Conservation (phyloP, 1,140 invertebrate species). For the Philopotamus ludificatus region DNA sequence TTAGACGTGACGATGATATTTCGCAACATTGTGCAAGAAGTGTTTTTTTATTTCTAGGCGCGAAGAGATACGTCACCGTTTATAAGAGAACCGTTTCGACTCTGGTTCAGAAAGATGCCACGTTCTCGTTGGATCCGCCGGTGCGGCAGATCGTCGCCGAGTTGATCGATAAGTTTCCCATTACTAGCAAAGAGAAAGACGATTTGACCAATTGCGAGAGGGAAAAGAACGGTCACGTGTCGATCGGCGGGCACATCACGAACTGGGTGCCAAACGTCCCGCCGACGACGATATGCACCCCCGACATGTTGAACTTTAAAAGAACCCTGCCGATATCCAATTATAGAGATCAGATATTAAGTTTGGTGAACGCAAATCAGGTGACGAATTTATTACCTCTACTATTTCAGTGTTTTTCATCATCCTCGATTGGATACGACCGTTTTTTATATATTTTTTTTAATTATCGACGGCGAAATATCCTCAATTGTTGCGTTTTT, state of each 20-base stretch:
- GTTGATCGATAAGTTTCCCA: conserved; percentile 65
- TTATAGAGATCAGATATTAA: conserved; percentile 50
- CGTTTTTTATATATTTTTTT: too few species aligned
- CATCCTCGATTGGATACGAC: too few species aligned
- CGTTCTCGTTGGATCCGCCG: conserved; percentile 63
- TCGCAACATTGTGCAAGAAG: too few species aligned
- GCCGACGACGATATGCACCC: conserved; percentile 50
- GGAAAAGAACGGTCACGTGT: conserved; percentile 50
- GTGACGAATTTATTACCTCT: too few species aligned
- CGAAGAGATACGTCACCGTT: conserved; percentile 69
- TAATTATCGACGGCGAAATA: too few species aligned
- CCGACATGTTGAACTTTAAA: conserved; percentile 51
- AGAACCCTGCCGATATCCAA: conserved; percentile 52
- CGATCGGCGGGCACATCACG: conserved; percentile 47
- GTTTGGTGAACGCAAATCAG: conserved; percentile 51
- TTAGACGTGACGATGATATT: too few species aligned
- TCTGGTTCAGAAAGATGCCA: conserved; percentile 69
- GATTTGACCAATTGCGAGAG: conserved; percentile 50
- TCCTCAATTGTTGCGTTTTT: too few species aligned
- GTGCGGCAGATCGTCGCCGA: conserved; percentile 60
- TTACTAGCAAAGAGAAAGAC: conserved; percentile 68
- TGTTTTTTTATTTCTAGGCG: conserved; percentile 56
- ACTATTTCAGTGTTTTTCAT: too few species aligned
- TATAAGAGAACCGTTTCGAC: conserved; percentile 72
- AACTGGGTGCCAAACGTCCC: conserved; percentile 49